Conservation (phyloP, 1,140 invertebrate genomes). For the Pseudomyrmex concolor region DNA sequence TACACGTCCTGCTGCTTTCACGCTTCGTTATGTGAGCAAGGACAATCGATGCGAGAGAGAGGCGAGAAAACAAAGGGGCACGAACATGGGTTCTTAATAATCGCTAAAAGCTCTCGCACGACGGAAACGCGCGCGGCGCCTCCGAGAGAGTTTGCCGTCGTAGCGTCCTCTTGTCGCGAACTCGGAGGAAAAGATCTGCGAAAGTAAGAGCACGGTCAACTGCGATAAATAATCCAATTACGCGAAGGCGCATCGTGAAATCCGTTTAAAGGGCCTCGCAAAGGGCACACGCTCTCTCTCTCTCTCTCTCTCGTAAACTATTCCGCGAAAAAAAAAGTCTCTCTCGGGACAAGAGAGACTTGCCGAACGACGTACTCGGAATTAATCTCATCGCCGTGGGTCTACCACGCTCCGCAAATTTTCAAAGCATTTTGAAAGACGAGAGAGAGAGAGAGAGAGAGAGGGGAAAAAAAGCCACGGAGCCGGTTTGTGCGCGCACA, state of each 20-base stretch:
- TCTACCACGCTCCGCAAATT: constrained; percentile 31
- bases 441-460: too few relatives aligned
- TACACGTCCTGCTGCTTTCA: not conserved
- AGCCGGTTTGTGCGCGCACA: constrained; percentile 1
- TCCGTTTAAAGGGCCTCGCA: constrained; percentile 48
- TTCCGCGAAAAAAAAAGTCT: constrained; percentile 38
- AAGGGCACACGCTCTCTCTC: constrained; percentile 6
- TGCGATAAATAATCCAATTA: constrained; percentile 55
- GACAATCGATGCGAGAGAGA: constrained; percentile 30
- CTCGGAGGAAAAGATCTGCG: constrained; percentile 47
- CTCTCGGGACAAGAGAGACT: not conserved
- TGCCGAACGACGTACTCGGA: constrained; percentile 39
- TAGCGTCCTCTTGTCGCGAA: constrained; percentile 3
- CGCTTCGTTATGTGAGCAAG: not conserved
- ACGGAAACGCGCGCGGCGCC: too few relatives aligned
- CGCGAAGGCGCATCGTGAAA: constrained; percentile 28
- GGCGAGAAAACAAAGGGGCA: constrained; percentile 27
- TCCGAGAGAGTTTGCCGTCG: constrained; percentile 12
- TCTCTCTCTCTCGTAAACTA: constrained; percentile 39
- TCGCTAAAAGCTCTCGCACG: constrained; percentile 66
- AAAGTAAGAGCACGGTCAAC: constrained; percentile 50
- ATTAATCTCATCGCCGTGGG: constrained; percentile 35
- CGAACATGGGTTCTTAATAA: constrained; percentile 67
- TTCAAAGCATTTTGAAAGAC: constrained; percentile 53
- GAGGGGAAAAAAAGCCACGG: too few relatives aligned